Percentiles rank a stretch among this genome's conserved stretches.
Conservation (phyloP, 2,113 vertebrate species). For the Otolemur garnettii region DNA sequence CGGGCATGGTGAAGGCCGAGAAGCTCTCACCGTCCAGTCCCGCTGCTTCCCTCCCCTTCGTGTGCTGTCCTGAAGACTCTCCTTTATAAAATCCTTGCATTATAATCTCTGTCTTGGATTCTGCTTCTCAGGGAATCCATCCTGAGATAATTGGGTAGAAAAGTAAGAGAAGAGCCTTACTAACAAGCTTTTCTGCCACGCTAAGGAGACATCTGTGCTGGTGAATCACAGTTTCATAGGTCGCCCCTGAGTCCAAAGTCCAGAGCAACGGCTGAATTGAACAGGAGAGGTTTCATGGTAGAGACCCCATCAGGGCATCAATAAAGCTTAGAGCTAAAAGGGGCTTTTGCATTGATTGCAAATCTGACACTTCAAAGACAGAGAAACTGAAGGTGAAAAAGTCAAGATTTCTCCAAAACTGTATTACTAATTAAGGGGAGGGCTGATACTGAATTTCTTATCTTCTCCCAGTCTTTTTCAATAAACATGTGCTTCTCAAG, state of each 20-base stretch:
- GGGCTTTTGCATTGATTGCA: not conserved
- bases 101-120: not conserved
- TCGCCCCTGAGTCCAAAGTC: not conserved
- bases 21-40: not conserved
- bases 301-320: not conserved
- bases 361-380: not conserved
- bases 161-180: not conserved
- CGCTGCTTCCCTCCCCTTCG: not conserved
- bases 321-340: not conserved
- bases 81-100: not conserved
- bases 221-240: not conserved
- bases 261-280: not conserved
- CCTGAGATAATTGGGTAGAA: not conserved
- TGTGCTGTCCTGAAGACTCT: not conserved
- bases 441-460: not conserved
- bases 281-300: not conserved
- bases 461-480: not conserved
- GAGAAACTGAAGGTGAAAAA: constrained; percentile 27
- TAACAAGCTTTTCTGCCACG: not conserved
- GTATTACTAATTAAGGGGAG: not conserved
- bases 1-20: not conserved
- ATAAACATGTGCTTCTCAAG: not conserved
- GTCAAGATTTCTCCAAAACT: not conserved
- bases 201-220: not conserved
- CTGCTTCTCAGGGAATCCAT: not conserved